Conservation (phyloP, 2,888 invertebrate genomes). For the Agelastica alni region DNA sequence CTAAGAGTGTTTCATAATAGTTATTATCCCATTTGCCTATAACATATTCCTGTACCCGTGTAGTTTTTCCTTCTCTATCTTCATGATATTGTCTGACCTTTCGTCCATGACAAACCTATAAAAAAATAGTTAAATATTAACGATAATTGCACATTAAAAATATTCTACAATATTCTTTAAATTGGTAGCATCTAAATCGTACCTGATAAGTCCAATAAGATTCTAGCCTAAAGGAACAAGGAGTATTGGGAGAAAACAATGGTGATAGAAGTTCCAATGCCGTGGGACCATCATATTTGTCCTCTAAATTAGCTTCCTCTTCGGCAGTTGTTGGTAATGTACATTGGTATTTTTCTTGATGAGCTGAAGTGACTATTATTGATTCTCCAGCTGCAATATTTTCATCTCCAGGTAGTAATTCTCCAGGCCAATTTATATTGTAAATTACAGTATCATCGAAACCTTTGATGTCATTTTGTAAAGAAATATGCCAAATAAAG, state of each 20-base stretch:
- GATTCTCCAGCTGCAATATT: constrained; percentile 59
- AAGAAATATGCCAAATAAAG: constrained; percentile 12
- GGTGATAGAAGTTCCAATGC: constrained; percentile 78
- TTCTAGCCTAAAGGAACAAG: constrained; percentile 78
- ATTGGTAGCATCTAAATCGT: too few relatives aligned
- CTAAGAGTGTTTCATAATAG: constrained; percentile 64
- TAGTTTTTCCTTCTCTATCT: constrained; percentile 83
- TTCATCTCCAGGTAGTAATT: constrained; percentile 50
- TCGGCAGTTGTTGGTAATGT: constrained; percentile 70
- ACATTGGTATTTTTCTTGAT: constrained; percentile 85
- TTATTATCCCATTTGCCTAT: constrained; percentile 77
- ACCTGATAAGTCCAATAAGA: constrained; percentile 97
- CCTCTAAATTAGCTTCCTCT: constrained; percentile 62
- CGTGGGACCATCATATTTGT: constrained; percentile 72
- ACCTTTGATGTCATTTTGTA: constrained; percentile 65
- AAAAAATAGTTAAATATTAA: too few relatives aligned
- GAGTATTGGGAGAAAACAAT: constrained; percentile 71
- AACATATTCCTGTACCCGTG: constrained; percentile 82
- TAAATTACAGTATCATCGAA: constrained; percentile 83
- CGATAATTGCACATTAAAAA: too few relatives aligned
- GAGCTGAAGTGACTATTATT: constrained; percentile 71
- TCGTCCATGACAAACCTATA: constrained; percentile 91
- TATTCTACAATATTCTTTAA: too few relatives aligned
- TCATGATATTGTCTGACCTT: constrained; percentile 95
- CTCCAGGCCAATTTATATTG: constrained; percentile 78